phyloP scores from a whole-genome alignment of 1,140 invertebrate species.

The Metopolophium dirhodum region DNA sequence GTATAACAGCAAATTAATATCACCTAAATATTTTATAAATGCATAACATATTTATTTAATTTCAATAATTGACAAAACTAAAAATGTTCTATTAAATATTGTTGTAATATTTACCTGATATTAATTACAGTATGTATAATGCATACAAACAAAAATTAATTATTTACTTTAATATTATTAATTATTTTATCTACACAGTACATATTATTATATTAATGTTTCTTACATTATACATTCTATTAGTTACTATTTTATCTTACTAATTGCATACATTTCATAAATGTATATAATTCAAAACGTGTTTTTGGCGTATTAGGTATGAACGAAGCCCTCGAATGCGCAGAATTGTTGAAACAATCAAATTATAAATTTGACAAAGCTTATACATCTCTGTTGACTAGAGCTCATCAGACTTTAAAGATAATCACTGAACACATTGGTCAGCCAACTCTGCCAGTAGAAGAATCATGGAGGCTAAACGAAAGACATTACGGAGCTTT shows the following conservation, averaged over 20 bases:
- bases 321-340: constrained; percentile 46
- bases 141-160: neutral
- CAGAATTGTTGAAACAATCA: constrained; percentile 55
- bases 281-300: neutral
- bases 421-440: constrained; percentile 69
- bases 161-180: neutral
- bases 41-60: neutral
- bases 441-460: constrained; percentile 67
- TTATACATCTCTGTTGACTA: constrained; percentile 72
- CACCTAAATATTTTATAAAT: neutral
- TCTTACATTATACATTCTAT: neutral
- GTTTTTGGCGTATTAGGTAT: neutral
- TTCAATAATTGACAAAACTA: neutral
- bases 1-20: neutral
- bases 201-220: too few species aligned
- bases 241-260: neutral
- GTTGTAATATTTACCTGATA: neutral
- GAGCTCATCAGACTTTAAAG: constrained; percentile 72
- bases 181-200: too few species aligned
- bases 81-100: neutral
- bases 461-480: constrained; percentile 73
- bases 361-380: constrained; percentile 66
- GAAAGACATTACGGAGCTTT: constrained; percentile 78
- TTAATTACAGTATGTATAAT: neutral
- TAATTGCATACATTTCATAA: too few species aligned